Evolutionary conservation across 2,113 vertebrate species (phyloP), one percentile per base, ranked within the genome.

Genomic region (Paramisgurnus dabryanus): DNA sequence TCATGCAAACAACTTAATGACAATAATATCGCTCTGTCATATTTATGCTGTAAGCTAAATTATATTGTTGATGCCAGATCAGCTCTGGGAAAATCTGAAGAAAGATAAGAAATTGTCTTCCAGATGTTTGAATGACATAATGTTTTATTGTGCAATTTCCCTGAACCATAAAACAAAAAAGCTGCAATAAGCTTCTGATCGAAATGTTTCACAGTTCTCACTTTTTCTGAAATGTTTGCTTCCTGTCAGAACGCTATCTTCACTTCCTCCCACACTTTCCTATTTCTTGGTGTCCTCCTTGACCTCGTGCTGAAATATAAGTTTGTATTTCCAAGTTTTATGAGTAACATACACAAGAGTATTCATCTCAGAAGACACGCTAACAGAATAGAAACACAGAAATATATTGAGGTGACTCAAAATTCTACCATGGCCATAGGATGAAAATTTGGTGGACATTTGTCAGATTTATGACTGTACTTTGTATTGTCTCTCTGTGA

Each of bases 201-300:
- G 41, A 18, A 18, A 15, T 49, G n/a, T 68, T 49, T 68, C n/a
- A 68, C n/a, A 49, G 18, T 13, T 68, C n/a, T 49, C 12, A 49
- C 7, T 60, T 7, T 60, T 60, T 58, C 22, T 79, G 50, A 39
- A 34, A 63, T 57, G 17, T 13, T 17, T 68, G 61, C 61, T 43
- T 45, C 72, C 13, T 11, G 43, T 67, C 15, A 45, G 22, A 53
- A 63, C 40, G 39, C 17, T 60, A 17, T 49, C 18, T 67, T 22
- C 40, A 27, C 66, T 22, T 13, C 58, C 80, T 82, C 80, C 71
- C 65, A 82, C 68, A 80, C 72, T 78, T 78, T 78, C 60, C 80
- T 83, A 27, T 66, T 60, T 78, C 57, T 64, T 70, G 34, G 64
- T 65, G 72, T 73, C 58, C 58, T 66, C 45, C 55, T 55, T 67